Evolutionary conservation across 1,140 invertebrate genomes (phyloP), one percentile per base, ranked within the genome.

Genomic region (Oncopodura yosiiana): DNA sequence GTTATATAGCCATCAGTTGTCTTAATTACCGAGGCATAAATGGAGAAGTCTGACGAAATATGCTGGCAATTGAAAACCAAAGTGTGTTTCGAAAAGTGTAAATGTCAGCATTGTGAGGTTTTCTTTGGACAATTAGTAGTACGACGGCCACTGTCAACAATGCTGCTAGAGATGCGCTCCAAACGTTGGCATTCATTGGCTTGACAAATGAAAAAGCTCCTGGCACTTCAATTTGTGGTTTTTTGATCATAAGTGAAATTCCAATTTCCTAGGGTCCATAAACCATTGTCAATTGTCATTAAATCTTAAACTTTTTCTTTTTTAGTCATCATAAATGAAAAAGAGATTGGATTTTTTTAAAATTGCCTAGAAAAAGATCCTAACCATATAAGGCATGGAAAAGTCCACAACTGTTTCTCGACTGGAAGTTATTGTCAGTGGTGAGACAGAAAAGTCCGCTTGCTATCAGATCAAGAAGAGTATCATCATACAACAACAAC

Each of bases 231-330:
- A 78, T 77, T 58, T 77, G 74, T 5, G 80, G 80, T 62, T 78
- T 79, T 66, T 81, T 81, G 46, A 83, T 81, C 70, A 83, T 76
- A 53, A 83, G 82, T 53, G 75, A 78, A 60, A 83, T 82, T n/a
- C 81, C 81, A 5, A 81, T 71, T 42, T 79, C 80, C n/a, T n/a
- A n/a, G n/a, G n/a, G n/a, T n/a, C n/a, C 8, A n/a, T 34, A 34
- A 9, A n/a, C 32, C 8, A 34, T 34, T 34, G 32, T n/a, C 8
- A 9, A n/a, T n/a, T n/a, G n/a, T n/a, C n/a, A n/a, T n/a, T n/a
- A n/a, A n/a, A n/a, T n/a, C n/a, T n/a, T n/a, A n/a, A n/a, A n/a
- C n/a, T n/a, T n/a, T n/a, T n/a, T n/a, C n/a, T n/a, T n/a, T n/a
- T n/a, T n/a, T n/a, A n/a, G n/a, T n/a, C n/a, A n/a, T n/a, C n/a